Evolutionary conservation across 2,888 invertebrate species (phyloP).

Genomic region (Saturnia japonica): DNA sequence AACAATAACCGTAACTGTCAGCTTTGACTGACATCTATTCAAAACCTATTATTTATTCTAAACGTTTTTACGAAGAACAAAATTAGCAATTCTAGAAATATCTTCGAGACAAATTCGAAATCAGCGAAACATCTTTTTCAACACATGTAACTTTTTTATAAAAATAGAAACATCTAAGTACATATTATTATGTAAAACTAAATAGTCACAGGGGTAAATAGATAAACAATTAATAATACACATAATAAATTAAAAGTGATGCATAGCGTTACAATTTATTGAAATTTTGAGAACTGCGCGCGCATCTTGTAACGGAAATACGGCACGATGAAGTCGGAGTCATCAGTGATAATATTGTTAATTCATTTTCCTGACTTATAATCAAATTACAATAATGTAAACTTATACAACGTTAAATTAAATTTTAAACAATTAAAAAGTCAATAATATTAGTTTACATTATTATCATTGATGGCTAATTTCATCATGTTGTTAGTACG

Average conservation of each 20-base stretch:
- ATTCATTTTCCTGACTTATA: too few relatives aligned
- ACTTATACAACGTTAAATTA: too few relatives aligned
- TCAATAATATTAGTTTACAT: too few relatives aligned
- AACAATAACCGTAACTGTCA: conserved; percentile 3
- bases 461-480: too few relatives aligned
- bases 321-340: too few relatives aligned
- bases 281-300: too few relatives aligned
- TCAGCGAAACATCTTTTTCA: not conserved
- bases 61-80: not conserved
- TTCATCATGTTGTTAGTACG: too few relatives aligned
- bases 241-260: not conserved
- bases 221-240: not conserved
- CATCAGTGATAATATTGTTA: too few relatives aligned
- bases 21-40: conserved; percentile 6
- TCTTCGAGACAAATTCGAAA: not conserved
- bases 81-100: conserved; percentile 9
- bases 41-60: not conserved
- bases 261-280: too few relatives aligned
- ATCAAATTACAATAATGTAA: too few relatives aligned
- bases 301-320: too few relatives aligned
- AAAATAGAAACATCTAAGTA: not conserved
- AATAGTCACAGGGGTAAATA: not conserved
- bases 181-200: not conserved
- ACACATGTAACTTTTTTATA: not conserved
- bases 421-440: too few relatives aligned